These are phyloP conservation scores for Leptinotarsa rubiginosa DNA, from an alignment of 2,888 invertebrate species.

Conservation along the genomic window DNA sequence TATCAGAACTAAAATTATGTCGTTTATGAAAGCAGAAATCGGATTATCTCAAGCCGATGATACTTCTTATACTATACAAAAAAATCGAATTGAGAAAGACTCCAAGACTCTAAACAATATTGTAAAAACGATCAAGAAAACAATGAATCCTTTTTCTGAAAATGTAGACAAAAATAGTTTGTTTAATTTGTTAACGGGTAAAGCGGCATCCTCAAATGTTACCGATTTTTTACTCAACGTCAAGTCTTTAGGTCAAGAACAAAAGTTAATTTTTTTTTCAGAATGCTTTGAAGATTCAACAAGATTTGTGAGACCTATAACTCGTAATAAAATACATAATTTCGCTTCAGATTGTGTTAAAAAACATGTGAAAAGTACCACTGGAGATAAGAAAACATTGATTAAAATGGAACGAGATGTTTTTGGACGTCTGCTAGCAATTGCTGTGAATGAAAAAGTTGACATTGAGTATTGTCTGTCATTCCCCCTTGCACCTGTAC, in stretches of 20 bases:
- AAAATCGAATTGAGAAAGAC: no score
- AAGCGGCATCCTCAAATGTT: slow-evolving; percentile 49
- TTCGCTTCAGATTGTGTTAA: no score
- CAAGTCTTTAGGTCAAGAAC: not conserved
- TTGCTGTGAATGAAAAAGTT: not conserved
- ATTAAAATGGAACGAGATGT: not conserved
- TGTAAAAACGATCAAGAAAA: slow-evolving; percentile 41
- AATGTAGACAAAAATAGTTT: slow-evolving; percentile 45
- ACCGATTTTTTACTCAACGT: not conserved
- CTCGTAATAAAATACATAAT: no score
- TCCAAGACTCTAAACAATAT: no score
- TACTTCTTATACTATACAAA: slow-evolving; percentile 41
- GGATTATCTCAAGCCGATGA: slow-evolving; percentile 53
- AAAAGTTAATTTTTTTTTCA: no score
- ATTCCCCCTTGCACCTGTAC: not conserved
- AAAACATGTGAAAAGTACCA: not conserved
- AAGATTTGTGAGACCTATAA: no score
- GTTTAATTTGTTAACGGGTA: slow-evolving; percentile 57
- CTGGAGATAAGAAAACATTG: not conserved
- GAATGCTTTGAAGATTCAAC: no score
- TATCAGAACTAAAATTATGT: slow-evolving; percentile 30
- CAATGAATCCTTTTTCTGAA: slow-evolving; percentile 51
- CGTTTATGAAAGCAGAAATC: slow-evolving; percentile 36
- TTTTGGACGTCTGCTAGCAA: not conserved
- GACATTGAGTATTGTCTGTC: slow-evolving; percentile 1